Conservation (phyloP, 2,888 invertebrate genomes). For the Drosophila pseudotakahashii region DNA sequence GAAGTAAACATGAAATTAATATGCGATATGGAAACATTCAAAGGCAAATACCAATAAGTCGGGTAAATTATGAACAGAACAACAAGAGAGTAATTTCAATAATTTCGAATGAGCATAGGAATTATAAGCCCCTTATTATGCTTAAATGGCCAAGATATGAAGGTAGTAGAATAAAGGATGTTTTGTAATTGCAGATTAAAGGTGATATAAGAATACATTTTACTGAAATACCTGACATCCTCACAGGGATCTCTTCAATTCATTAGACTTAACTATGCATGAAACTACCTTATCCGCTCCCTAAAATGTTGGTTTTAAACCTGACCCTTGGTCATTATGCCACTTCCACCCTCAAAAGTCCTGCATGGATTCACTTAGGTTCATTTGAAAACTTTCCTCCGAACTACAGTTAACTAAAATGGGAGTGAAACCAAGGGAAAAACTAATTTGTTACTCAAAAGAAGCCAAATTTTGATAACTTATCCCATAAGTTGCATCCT, state of each 20-base stretch:
- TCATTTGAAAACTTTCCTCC: constrained; percentile 48
- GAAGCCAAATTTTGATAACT: constrained; percentile 36
- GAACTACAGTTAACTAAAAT: constrained; percentile 16
- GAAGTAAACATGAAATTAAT: constrained; percentile 23
- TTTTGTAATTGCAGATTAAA: too few species aligned
- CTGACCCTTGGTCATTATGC: constrained; percentile 18
- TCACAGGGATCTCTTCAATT: background rate
- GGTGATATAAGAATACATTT: too few species aligned
- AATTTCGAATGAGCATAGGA: background rate
- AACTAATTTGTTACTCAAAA: constrained; percentile 57
- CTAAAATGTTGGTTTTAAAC: background rate
- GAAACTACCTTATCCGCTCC: constrained; percentile 7
- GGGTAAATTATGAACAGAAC: background rate
- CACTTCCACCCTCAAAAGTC: too few species aligned
- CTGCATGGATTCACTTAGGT: constrained; percentile 24
- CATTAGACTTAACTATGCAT: constrained; percentile 37
- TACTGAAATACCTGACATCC: too few species aligned
- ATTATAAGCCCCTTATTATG: background rate
- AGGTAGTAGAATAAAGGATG: too few species aligned
- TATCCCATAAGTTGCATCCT: background rate
- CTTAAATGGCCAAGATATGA: too few species aligned
- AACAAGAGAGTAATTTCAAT: background rate
- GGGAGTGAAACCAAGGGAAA: constrained; percentile 49
- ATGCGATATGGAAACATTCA: constrained; percentile 19
- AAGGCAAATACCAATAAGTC: background rate